Conservation (phyloP, 2,797 vertebrate genomes). For the Darevskia mixta region DNA sequence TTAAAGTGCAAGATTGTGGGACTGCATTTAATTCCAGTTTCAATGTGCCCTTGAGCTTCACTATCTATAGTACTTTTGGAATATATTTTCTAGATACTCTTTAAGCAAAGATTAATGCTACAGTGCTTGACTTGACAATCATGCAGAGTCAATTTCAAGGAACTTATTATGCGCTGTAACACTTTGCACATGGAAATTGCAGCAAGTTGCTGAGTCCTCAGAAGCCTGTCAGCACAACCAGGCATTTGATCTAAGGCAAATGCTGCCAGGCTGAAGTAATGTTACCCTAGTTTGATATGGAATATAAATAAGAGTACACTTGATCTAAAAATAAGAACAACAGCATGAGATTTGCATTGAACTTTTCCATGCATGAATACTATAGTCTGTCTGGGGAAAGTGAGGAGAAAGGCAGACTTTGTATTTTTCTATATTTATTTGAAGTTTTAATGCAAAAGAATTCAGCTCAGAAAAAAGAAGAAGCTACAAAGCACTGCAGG, state of each 20-base stretch:
- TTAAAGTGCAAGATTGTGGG: conserved; percentile 35
- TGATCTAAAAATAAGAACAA: conserved; percentile 42
- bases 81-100: conserved; percentile 30
- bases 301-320: conserved; percentile 49
- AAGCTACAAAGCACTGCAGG: neutral
- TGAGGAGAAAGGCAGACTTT: neutral
- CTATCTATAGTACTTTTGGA: conserved; percentile 23
- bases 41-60: conserved; percentile 46
- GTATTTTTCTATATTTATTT: conserved; percentile 20
- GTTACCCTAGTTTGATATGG: conserved; percentile 40
- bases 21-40: conserved; percentile 22
- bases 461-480: neutral
- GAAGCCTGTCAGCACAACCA: conserved; percentile 42
- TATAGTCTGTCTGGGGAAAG: neutral
- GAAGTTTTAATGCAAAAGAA: conserved; percentile 5
- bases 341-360: conserved; percentile 17
- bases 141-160: conserved; percentile 48
- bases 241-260: conserved; percentile 35
- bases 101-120: conserved; percentile 45
- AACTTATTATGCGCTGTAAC: conserved; percentile 58
- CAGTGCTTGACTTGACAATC: conserved; percentile 55
- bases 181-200: conserved; percentile 47
- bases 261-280: conserved; percentile 21
- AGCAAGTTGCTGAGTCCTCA: conserved; percentile 39
- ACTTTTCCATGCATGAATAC: conserved; percentile 14